Conservation (phyloP, 2,888 invertebrate species). For the Augochlorella aurata region DNA sequence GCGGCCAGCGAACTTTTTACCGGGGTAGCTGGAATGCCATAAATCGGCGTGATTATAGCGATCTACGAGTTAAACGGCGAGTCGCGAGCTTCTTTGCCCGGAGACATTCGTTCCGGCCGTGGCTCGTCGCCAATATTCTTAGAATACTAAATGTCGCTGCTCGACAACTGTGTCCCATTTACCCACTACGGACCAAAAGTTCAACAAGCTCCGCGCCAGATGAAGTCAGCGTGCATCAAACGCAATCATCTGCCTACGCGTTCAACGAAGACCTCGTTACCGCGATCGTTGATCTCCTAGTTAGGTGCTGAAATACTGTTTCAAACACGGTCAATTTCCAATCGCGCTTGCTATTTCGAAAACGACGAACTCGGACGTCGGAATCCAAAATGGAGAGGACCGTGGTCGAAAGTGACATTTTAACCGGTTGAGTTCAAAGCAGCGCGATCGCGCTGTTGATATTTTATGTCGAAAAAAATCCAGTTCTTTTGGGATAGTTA, state of each 20-base stretch:
- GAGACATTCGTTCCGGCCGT: neutral
- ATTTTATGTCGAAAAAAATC: too few species aligned
- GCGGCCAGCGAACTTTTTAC: neutral
- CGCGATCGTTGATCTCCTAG: neutral
- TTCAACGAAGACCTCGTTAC: neutral
- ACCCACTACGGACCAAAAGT: neutral
- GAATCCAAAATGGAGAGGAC: neutral
- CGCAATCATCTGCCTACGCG: conserved; percentile 4
- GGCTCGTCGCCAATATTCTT: conserved; percentile 9
- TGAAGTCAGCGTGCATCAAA: conserved; percentile 8
- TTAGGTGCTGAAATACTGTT: neutral
- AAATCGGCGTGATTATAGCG: too few species aligned
- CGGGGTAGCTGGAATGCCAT: neutral
- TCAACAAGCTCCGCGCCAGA: conserved; percentile 4
- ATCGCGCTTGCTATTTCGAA: neutral
- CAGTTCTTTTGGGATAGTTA: too few species aligned
- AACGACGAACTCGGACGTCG: neutral
- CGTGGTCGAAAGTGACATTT: too few species aligned
- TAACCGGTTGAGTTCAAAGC: too few species aligned
- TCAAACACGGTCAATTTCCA: neutral
- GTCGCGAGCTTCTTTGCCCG: neutral
- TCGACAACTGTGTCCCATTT: conserved; percentile 5
- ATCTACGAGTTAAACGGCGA: neutral
- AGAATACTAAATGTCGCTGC: neutral
- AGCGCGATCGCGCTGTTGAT: too few species aligned